Percentiles rank a stretch among this genome's conserved stretches.
Conservation (phyloP, 2,797 vertebrate species). For the Lagodon rhomboides region DNA sequence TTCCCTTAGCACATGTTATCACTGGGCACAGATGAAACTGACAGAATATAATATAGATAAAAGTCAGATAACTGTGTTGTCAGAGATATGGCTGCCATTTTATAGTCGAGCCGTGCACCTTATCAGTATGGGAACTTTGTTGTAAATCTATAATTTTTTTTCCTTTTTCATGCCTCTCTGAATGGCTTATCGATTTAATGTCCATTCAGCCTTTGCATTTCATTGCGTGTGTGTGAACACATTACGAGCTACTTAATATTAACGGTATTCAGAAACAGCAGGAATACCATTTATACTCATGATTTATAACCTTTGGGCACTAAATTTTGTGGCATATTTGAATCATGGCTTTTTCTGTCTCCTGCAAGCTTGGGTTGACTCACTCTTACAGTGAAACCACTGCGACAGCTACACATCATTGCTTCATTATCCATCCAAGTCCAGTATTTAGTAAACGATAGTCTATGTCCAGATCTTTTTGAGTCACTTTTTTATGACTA, state of each 20-base stretch:
- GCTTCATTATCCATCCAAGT: slow-evolving; percentile 9
- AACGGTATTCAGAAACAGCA: not conserved
- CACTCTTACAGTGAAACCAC: not conserved
- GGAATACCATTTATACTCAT: slow-evolving; percentile 1
- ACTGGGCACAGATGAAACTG: not conserved
- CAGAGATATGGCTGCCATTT: not conserved
- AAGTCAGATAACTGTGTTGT: not conserved
- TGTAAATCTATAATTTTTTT: not conserved
- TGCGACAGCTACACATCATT: not conserved
- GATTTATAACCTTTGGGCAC: not conserved
- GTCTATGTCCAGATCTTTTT: not conserved
- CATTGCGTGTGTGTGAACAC: not conserved
- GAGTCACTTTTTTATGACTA: not conserved
- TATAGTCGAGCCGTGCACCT: too few relatives aligned
- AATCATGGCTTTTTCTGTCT: not conserved
- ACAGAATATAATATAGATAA: not conserved
- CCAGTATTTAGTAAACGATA: not conserved
- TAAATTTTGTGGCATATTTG: not conserved
- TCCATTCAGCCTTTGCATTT: not conserved
- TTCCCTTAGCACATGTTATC: not conserved
- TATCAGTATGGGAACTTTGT: not conserved
- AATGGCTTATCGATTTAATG: slow-evolving; percentile 6
- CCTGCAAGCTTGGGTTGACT: not conserved
- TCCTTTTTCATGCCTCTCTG: not conserved
- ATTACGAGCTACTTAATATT: not conserved